Conservation (phyloP, 2,113 vertebrate species). For the Oncorhynchus tshawytscha region DNA sequence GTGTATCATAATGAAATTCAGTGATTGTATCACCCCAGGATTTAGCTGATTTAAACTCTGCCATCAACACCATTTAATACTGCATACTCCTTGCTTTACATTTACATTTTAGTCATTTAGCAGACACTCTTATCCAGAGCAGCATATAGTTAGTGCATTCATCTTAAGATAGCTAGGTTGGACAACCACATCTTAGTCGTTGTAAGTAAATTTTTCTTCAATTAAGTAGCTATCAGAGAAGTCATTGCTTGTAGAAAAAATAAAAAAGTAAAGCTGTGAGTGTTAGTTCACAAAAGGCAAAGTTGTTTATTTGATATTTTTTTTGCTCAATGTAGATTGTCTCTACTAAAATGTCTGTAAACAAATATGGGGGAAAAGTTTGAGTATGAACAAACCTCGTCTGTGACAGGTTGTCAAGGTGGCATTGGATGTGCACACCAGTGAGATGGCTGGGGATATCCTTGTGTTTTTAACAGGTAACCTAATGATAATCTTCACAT, state of each 20-base stretch:
- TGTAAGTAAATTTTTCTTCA: too few species aligned
- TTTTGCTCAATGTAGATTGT: neutral
- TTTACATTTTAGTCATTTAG: neutral
- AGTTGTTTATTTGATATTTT: neutral
- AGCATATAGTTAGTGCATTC: too few species aligned
- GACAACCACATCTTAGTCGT: too few species aligned
- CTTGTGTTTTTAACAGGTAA: constrained; percentile 94
- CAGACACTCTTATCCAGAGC: too few species aligned
- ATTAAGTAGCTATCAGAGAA: too few species aligned
- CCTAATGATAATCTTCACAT: neutral
- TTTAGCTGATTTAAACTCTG: too few species aligned
- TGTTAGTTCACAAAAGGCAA: neutral
- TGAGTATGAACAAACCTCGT: neutral
- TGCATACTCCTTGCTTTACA: too few species aligned
- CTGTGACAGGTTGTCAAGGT: constrained; percentile 83
- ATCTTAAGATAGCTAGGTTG: too few species aligned
- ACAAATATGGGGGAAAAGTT: neutral
- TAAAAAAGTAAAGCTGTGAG: too few species aligned
- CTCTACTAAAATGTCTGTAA: neutral
- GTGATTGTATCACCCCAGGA: neutral
- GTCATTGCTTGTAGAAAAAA: too few species aligned
- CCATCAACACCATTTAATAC: neutral
- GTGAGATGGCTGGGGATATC: constrained; percentile 89
- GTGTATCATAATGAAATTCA: too few species aligned
- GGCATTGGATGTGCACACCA: constrained; percentile 86